Conservation (phyloP, 2,888 invertebrate genomes). For the Trypoxylon attenuatum region DNA sequence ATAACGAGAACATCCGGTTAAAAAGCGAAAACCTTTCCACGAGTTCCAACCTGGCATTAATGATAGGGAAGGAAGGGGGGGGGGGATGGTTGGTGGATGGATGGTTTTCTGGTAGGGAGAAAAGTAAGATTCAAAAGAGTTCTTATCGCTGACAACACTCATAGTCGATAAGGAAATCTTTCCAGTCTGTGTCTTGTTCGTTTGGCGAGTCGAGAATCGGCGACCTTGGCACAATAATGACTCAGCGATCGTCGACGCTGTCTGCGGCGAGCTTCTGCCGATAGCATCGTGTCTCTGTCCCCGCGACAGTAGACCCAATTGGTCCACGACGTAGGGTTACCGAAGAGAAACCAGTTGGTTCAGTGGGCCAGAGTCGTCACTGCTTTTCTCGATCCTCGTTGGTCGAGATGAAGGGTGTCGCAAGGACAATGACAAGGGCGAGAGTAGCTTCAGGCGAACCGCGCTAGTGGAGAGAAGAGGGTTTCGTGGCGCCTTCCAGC, state of each 20-base stretch:
- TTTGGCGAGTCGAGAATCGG: neutral
- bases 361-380: neutral
- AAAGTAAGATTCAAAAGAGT: too few species aligned
- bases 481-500: neutral
- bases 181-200: neutral
- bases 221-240: constrained; percentile 14
- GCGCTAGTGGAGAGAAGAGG: neutral
- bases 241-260: constrained; percentile 13
- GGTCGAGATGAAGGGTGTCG: neutral
- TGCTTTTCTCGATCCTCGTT: neutral
- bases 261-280: constrained; percentile 2
- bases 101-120: too few species aligned
- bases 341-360: neutral
- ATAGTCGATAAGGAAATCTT: constrained; percentile 7
- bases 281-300: neutral
- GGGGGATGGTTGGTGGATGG: too few species aligned
- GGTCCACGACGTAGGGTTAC: neutral
- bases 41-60: too few species aligned
- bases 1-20: too few species aligned
- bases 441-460: too few species aligned
- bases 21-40: neutral
- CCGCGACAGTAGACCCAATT: neutral
- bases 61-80: too few species aligned
- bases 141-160: neutral
- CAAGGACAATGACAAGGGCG: neutral